A percentile compares a stretch with the other conserved stretches of the same genome.
Conservation (phyloP, 1,140 invertebrate species). For the Drosophila lowei region DNA sequence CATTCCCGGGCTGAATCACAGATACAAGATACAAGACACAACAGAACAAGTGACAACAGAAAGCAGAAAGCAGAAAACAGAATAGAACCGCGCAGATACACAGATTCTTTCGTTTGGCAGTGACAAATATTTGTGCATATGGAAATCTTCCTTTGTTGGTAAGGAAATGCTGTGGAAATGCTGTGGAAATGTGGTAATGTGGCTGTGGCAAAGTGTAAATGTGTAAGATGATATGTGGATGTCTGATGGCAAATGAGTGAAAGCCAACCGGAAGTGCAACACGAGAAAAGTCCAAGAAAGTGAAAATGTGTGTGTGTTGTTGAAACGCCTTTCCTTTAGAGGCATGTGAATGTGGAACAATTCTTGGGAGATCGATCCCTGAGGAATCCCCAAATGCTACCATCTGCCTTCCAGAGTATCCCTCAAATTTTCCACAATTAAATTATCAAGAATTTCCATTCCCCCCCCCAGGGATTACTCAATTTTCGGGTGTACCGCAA, state of each 20-base stretch:
- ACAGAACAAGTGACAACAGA: conserved; percentile 16
- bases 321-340: too few relatives aligned
- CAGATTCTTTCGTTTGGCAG: conserved; percentile 22
- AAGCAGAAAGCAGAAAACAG: too few relatives aligned
- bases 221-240: conserved; percentile 30
- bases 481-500: conserved; percentile 14
- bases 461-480: conserved; percentile 6
- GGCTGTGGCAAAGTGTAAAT: conserved; percentile 19
- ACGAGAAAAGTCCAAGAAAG: conserved; percentile 31
- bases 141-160: conserved; percentile 36
- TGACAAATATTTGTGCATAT: conserved; percentile 50
- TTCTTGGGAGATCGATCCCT: too few relatives aligned
- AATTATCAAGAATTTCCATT: conserved; percentile 2
- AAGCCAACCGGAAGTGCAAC: conserved; percentile 42
- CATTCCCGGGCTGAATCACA: conserved; percentile 13
- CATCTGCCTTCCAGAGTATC: neutral
- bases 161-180: conserved; percentile 7
- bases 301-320: conserved; percentile 16
- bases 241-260: conserved; percentile 7
- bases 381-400: neutral
- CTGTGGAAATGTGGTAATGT: neutral
- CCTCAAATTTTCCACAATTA: conserved; percentile 8
- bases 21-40: too few relatives aligned
- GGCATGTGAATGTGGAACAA: too few relatives aligned
- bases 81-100: too few relatives aligned